A percentile compares a stretch with the other conserved stretches of the same genome.
Evolutionary conservation across 2,113 vertebrate species (phyloP).

Genomic region (Notiomystis cincta): DNA sequence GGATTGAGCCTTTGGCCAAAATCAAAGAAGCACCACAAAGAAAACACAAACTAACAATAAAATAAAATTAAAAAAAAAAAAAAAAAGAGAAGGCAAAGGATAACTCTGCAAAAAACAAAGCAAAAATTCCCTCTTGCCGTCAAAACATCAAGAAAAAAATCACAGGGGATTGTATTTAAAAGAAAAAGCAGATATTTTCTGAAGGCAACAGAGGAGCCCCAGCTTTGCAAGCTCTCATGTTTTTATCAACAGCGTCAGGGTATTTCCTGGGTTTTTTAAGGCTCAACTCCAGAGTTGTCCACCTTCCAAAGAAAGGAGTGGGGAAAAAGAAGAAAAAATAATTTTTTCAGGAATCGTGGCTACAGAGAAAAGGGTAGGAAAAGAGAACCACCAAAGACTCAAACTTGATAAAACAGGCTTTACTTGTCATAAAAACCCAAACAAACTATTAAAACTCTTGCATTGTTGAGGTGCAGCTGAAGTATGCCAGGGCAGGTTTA

Average conservation of each 20-base stretch:
- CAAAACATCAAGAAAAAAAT: background rate
- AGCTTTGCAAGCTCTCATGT: background rate
- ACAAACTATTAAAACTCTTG: background rate
- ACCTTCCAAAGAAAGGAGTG: background rate
- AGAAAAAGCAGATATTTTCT: background rate
- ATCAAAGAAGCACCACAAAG: background rate
- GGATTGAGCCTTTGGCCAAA: background rate
- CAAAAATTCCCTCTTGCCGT: background rate
- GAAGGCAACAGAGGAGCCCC: background rate
- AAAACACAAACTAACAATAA: background rate
- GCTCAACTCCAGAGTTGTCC: background rate
- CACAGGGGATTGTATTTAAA: background rate
- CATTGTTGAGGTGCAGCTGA: background rate
- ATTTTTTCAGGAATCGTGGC: background rate
- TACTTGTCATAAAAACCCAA: background rate
- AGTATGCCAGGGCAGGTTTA: background rate
- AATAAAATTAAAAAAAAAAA: background rate
- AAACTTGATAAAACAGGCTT: background rate
- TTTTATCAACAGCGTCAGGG: background rate
- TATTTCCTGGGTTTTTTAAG: background rate
- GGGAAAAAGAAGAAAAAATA: fast-evolving
- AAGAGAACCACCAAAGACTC: background rate
- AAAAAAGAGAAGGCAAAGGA: background rate
- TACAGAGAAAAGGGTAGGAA: background rate
- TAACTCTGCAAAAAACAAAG: background rate